phyloP scores from a whole-genome alignment of 1,140 invertebrate genomes.

The Drosophila equinoxialis region DNA sequence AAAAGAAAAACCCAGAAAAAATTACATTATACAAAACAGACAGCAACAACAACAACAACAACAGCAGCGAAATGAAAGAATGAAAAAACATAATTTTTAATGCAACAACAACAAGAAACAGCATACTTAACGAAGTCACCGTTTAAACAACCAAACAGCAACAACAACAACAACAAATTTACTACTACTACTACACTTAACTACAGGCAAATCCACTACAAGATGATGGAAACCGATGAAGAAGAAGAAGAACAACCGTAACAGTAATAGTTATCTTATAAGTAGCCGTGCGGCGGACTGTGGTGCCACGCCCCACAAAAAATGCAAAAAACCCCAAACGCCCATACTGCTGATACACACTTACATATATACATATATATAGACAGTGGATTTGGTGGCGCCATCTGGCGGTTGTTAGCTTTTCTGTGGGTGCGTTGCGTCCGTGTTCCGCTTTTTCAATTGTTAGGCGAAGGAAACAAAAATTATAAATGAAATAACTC shows the following conservation, averaged over 20 bases:
- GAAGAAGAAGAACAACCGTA: constrained; percentile 23
- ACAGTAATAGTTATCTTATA: constrained; percentile 26
- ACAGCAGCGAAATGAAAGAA: constrained; percentile 44
- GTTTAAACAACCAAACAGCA: constrained; percentile 62
- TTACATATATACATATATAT: not conserved
- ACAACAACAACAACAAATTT: constrained; percentile 59
- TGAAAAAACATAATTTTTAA: constrained; percentile 72
- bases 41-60: constrained; percentile 30
- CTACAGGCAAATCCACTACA: constrained; percentile 35
- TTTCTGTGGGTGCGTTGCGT: constrained; percentile 25
- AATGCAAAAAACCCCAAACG: not conserved
- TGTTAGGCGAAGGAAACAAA: constrained; percentile 13
- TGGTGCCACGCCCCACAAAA: not conserved
- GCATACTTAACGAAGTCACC: constrained; percentile 79
- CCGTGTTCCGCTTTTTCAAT: constrained; percentile 17
- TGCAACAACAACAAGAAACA: constrained; percentile 65
- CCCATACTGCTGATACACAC: not conserved
- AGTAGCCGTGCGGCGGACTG: constrained; percentile 12
- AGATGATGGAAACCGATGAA: constrained; percentile 8
- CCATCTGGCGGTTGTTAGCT: constrained; percentile 3
- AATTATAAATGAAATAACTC: constrained; percentile 39
- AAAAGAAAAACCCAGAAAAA: constrained; percentile 51
- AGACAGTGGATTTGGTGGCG: constrained; percentile 31
- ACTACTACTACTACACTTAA: constrained; percentile 71
- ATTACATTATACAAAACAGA: constrained; percentile 61